Conservation (phyloP, 2,113 vertebrate species). For the Urocynchramus pylzowi region DNA sequence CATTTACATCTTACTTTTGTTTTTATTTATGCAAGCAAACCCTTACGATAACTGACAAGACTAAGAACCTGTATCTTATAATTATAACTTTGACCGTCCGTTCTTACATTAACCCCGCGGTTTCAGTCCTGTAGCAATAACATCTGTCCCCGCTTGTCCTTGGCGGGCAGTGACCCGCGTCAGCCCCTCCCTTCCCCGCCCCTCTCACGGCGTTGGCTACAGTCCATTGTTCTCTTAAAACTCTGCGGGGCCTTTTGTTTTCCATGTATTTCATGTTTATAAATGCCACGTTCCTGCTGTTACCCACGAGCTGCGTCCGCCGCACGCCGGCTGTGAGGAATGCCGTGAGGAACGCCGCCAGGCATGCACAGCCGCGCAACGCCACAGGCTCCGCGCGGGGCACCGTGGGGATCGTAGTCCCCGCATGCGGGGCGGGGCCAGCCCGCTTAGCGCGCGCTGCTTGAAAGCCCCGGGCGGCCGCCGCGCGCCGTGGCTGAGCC, state of each 20-base stretch:
- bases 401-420: not conserved
- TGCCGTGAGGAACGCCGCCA: not conserved
- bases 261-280: not conserved
- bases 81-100: not conserved
- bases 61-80: not conserved
- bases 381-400: not conserved
- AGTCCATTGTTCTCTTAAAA: not conserved
- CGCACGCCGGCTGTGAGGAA: fast-evolving
- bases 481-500: fast-evolving
- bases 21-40: not conserved
- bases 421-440: not conserved
- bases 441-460: not conserved
- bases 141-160: not conserved
- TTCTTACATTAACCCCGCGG: not conserved
- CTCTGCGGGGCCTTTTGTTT: not conserved
- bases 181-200: not conserved
- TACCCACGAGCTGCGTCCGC: fast-evolving
- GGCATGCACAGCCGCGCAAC: fast-evolving
- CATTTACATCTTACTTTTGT: not conserved
- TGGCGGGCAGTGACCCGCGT: not conserved
- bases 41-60: not conserved
- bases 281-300: not conserved
- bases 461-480: not conserved
- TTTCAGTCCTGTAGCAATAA: not conserved
- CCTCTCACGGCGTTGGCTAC: no score